Conservation (phyloP, 2,113 vertebrate species). For the Trogon melanurus region DNA sequence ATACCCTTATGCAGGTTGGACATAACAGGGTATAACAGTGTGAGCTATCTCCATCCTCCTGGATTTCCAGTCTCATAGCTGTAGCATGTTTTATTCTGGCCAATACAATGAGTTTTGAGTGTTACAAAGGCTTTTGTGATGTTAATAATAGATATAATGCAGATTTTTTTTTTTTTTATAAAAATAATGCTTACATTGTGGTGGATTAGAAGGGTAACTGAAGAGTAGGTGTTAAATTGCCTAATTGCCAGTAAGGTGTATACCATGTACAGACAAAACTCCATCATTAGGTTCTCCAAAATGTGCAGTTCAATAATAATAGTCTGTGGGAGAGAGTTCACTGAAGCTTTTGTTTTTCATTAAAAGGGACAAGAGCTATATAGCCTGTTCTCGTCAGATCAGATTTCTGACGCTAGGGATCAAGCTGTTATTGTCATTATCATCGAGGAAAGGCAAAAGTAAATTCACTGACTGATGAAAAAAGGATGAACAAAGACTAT, state of each 20-base stretch:
- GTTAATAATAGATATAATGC: neutral
- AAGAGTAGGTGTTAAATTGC: neutral
- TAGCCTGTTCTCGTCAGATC: neutral
- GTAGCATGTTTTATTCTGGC: neutral
- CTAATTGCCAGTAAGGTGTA: neutral
- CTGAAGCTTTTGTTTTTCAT: neutral
- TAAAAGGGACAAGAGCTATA: neutral
- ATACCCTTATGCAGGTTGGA: neutral
- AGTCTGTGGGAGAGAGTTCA: neutral
- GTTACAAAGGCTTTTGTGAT: neutral
- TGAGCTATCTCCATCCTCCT: neutral
- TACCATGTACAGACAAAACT: neutral
- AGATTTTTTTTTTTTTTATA: neutral
- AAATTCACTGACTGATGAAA: neutral
- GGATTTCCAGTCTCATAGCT: neutral
- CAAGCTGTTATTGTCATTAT: neutral
- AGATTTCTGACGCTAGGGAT: neutral
- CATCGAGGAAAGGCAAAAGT: neutral
- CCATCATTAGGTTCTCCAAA: neutral
- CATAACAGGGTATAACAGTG: neutral
- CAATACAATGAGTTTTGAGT: neutral
- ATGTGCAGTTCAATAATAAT: neutral
- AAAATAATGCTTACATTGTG: neutral
- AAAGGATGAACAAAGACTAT: neutral
- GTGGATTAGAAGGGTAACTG: neutral